Evolutionary conservation across 2,113 vertebrate species (phyloP).

Genomic region (Laticauda colubrina): DNA sequence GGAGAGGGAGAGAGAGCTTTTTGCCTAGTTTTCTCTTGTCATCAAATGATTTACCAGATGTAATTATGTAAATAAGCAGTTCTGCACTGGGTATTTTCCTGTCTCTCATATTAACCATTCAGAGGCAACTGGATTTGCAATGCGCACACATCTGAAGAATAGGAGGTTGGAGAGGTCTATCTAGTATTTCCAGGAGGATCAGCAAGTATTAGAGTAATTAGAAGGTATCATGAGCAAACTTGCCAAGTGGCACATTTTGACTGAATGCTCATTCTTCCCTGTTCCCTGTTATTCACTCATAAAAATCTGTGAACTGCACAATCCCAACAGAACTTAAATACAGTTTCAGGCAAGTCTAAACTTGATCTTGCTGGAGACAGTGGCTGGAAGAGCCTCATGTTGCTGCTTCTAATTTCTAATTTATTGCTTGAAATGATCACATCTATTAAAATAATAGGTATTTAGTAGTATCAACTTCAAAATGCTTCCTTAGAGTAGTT

Average conservation of each 20-base stretch:
- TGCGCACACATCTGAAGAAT: background rate
- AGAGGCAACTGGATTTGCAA: background rate
- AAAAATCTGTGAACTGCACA: background rate
- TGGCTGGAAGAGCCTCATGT: background rate
- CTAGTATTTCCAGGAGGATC: background rate
- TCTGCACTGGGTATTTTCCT: background rate
- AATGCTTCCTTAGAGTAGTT: background rate
- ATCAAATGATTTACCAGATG: background rate
- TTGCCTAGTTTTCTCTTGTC: background rate
- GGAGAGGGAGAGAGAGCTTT: background rate
- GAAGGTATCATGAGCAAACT: background rate
- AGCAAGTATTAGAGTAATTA: background rate
- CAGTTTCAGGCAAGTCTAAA: background rate
- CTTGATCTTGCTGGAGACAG: background rate
- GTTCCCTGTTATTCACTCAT: background rate
- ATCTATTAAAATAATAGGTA: background rate
- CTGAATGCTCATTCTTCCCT: background rate
- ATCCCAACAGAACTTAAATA: background rate
- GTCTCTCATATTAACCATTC: background rate
- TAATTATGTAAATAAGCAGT: background rate
- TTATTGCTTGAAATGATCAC: background rate
- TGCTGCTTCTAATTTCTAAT: background rate
- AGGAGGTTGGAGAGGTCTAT: background rate
- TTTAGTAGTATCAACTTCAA: background rate
- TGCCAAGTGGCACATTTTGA: slow-evolving; percentile 4